These are phyloP conservation scores for Ferrisia virgata DNA, from an alignment of 2,888 invertebrate species.

Conservation along the genomic window DNA sequence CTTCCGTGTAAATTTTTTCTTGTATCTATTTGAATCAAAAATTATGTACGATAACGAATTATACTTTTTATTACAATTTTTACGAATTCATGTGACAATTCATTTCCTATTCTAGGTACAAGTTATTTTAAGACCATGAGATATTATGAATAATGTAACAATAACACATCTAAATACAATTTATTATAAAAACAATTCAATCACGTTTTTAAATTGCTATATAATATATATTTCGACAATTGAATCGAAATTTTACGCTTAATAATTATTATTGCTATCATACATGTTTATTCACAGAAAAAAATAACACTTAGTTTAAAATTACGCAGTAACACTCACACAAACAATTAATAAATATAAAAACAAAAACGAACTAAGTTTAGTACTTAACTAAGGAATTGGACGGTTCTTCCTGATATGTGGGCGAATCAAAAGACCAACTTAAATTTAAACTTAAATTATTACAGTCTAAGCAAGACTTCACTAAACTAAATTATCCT, in stretches of 20 bases:
- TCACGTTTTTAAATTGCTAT: background rate
- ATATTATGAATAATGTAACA: too few relatives aligned
- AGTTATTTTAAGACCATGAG: background rate
- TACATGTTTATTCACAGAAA: background rate
- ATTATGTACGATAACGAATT: background rate
- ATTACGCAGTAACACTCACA: background rate
- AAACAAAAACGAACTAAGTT: too few relatives aligned
- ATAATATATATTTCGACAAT: background rate
- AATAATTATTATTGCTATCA: slow-evolving; percentile 7
- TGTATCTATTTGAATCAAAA: background rate
- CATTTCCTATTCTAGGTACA: background rate
- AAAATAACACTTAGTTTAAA: background rate
- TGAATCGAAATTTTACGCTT: background rate
- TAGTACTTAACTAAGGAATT: background rate
- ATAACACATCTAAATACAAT: background rate
- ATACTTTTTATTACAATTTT: background rate
- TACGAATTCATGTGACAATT: background rate
- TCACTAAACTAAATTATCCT: background rate
- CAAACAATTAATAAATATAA: background rate
- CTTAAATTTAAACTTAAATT: background rate
- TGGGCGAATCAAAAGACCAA: slow-evolving; percentile 3
- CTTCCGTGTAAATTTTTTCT: too few relatives aligned
- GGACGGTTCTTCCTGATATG: slow-evolving; percentile 30
- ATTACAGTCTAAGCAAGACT: background rate
- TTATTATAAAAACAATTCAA: background rate